Conservation (phyloP, 2,797 vertebrate genomes). For the Apogon hyalosoma region DNA sequence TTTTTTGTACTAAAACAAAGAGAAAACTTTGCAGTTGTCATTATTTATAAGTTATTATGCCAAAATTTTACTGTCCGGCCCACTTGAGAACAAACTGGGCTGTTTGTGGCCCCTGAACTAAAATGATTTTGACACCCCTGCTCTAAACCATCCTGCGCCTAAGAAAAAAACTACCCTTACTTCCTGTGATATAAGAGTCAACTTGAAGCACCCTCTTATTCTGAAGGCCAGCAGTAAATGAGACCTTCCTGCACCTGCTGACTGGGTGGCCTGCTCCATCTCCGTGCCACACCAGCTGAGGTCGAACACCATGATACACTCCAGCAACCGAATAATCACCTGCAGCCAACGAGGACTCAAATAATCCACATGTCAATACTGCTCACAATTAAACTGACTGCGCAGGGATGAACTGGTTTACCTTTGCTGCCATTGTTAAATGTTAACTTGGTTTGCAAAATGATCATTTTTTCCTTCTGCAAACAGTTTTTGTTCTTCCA, state of each 20-base stretch:
- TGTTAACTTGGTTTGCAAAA: not conserved
- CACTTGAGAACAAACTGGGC: no score
- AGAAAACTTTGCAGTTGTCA: no score
- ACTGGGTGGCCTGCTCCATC: constrained; percentile 55
- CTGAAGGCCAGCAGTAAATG: constrained; percentile 22
- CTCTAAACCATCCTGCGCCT: no score
- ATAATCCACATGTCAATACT: constrained; percentile 15
- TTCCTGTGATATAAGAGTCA: no score
- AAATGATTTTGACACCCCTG: no score
- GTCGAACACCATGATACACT: constrained; percentile 46
- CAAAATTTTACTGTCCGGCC: no score
- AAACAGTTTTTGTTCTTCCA: constrained; percentile 3
- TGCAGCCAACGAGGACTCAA: constrained; percentile 24
- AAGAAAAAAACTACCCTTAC: no score
- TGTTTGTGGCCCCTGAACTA: no score
- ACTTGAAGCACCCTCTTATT: constrained; percentile 16
- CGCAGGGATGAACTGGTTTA: constrained; percentile 6
- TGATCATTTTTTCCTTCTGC: constrained; percentile 3
- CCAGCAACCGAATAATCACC: constrained; percentile 47
- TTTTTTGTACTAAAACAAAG: no score
- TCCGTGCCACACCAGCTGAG: constrained; percentile 38
- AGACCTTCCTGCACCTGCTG: not conserved
- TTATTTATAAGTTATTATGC: no score
- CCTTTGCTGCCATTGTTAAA: constrained; percentile 2
- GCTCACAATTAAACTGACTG: constrained; percentile 7